Percentiles rank a stretch among this genome's conserved stretches.
Evolutionary conservation across 2,888 invertebrate genomes (phyloP).

Genomic region (Harpalus rufipes): DNA sequence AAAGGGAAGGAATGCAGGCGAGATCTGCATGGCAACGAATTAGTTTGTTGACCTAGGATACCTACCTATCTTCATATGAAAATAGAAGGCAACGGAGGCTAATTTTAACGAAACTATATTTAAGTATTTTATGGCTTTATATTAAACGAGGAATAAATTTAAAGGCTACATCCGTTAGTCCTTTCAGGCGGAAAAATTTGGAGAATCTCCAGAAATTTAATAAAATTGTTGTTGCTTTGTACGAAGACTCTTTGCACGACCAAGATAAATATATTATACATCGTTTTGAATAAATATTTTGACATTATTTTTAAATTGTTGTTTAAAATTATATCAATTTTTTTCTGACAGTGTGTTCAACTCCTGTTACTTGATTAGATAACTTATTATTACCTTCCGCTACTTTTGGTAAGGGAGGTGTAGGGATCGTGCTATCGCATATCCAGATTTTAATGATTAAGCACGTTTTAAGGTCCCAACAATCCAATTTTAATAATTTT

Average conservation of each 20-base stretch:
- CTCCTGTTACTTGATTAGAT: too few relatives aligned
- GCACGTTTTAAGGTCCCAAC: too few relatives aligned
- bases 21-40: constrained; percentile 34
- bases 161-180: constrained; percentile 14
- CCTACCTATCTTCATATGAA: constrained; percentile 20
- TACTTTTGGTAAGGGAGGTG: too few relatives aligned
- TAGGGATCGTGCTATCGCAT: too few relatives aligned
- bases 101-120: constrained; percentile 46
- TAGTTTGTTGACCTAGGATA: constrained; percentile 58
- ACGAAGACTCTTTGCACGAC: background rate
- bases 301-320: background rate
- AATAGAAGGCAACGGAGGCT: constrained; percentile 22
- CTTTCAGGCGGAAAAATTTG: background rate
- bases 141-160: constrained; percentile 40
- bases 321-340: too few relatives aligned
- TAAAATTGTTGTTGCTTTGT: constrained; percentile 5
- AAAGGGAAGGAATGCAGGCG: constrained; percentile 45
- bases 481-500: too few relatives aligned
- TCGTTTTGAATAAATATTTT: background rate
- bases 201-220: constrained; percentile 20
- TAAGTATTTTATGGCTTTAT: constrained; percentile 42
- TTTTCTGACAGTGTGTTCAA: too few relatives aligned
- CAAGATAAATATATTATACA: background rate
- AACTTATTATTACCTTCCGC: too few relatives aligned
- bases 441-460: too few relatives aligned